phyloP scores from a whole-genome alignment of 2,888 invertebrate genomes.

The Omphaloscelis lunosa region DNA sequence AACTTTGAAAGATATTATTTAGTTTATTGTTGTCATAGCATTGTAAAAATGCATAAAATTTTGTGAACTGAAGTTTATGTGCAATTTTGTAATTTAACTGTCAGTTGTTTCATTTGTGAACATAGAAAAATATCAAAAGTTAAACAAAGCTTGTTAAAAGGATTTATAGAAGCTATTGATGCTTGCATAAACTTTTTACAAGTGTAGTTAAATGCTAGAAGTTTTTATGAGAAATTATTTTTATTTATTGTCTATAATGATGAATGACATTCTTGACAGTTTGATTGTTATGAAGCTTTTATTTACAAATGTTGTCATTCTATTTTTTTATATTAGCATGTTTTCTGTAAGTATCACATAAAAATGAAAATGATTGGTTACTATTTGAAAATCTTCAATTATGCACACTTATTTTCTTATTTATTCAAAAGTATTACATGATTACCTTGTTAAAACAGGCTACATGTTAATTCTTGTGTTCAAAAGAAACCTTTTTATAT shows the following conservation, averaged over 20 bases:
- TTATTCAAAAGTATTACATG: constrained; percentile 24
- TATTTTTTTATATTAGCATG: constrained; percentile 41
- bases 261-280: constrained; percentile 32
- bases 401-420: constrained; percentile 5
- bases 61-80: constrained; percentile 14
- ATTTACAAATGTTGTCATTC: constrained; percentile 45
- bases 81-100: constrained; percentile 13
- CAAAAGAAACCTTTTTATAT: background rate
- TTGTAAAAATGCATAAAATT: constrained; percentile 19
- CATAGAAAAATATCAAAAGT: background rate
- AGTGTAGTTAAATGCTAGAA: constrained; percentile 5
- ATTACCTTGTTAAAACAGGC: constrained; percentile 2
- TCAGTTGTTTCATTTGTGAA: background rate
- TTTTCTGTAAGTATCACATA: constrained; percentile 52
- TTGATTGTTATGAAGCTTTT: constrained; percentile 41
- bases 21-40: background rate
- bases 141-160: constrained; percentile 14
- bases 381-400: constrained; percentile 8
- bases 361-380: constrained; percentile 10
- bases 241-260: constrained; percentile 38
- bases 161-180: constrained; percentile 28
- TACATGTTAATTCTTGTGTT: constrained; percentile 2
- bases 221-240: constrained; percentile 11
- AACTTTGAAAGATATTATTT: constrained; percentile 7
- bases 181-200: constrained; percentile 16